Evolutionary conservation across 2,113 vertebrate genomes (phyloP), one percentile per base, ranked within the genome.

Genomic region (Channa argus): DNA sequence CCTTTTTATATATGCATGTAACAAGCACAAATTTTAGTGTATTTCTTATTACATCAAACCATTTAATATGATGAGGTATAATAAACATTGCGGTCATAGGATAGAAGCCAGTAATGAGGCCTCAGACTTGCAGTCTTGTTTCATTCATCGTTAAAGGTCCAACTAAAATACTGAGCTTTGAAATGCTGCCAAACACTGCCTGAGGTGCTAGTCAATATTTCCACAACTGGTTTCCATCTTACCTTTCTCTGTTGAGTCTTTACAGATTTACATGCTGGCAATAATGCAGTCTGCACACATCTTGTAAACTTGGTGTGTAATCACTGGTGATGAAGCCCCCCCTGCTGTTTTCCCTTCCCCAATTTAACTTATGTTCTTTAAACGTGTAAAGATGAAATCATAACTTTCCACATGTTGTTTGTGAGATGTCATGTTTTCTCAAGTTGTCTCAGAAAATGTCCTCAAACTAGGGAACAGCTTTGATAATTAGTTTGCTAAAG

Each of bases 211-310:
- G 11, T 24, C 63, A 79, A 8, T 63, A 13, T 79, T 79, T 79
- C 75, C 75, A 72, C 50, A 55, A 58, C 34, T 71, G 60, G 4
- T 63, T 67, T 80, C 77, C 68, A 80, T 45, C 60, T 50, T 33
- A 6, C 10, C 46, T 14, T 47, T 3, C 45, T 54, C 10, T 62
- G 10, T 52, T 10, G 37, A 53, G 60, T 14, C 46, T 70, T 59
- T 61, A 39, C 43, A 52, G 13, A 55, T 70, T 15, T 39, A 64
- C 49, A 45, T 10, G 33, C 53, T 59, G 50, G 24, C 41, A 54
- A 3, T 33, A 6, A 2, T 4, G 1, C 47, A 38, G 61, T 34
- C 39, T 52, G 56, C 52, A 53, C 52, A 55, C 37, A 14, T 52
- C 63, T 56, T 51, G 49, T 77, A 64, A 61, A 47, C 15, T 45